Conservation (phyloP, 2,888 invertebrate species). For the Abrostola tripartita region DNA sequence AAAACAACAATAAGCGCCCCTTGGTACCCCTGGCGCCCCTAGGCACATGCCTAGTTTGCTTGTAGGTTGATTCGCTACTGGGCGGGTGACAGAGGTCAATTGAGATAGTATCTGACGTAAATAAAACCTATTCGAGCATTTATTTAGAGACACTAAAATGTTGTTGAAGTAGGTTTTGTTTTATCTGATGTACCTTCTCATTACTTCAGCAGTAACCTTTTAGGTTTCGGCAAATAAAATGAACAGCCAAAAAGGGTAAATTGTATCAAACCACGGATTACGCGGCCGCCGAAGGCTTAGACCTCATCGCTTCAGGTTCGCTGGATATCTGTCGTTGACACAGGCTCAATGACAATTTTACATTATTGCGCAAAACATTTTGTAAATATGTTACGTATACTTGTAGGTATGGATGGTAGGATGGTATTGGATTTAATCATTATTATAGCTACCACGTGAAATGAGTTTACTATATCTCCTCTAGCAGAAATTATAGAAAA, state of each 20-base stretch:
- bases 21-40: too few species aligned
- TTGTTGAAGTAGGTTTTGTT: constrained; percentile 11
- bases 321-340: constrained; percentile 34
- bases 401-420: background rate
- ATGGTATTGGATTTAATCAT: too few species aligned
- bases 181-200: constrained; percentile 9
- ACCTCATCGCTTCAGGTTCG: constrained; percentile 35
- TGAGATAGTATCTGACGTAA: background rate
- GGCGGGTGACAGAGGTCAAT: background rate
- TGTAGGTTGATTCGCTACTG: background rate
- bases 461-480: too few species aligned
- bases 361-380: constrained; percentile 24
- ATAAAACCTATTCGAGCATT: background rate
- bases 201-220: constrained; percentile 7
- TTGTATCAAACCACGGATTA: constrained; percentile 24
- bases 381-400: background rate
- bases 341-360: constrained; percentile 20
- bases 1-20: too few species aligned
- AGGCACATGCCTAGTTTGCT: background rate
- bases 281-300: constrained; percentile 16
- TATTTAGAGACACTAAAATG: background rate
- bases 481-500: too few species aligned
- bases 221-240: constrained; percentile 25
- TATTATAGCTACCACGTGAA: too few species aligned
- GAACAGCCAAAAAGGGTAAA: constrained; percentile 19